Conservation (phyloP, 2,888 invertebrate species). For the Gandaritis pyraliata region DNA sequence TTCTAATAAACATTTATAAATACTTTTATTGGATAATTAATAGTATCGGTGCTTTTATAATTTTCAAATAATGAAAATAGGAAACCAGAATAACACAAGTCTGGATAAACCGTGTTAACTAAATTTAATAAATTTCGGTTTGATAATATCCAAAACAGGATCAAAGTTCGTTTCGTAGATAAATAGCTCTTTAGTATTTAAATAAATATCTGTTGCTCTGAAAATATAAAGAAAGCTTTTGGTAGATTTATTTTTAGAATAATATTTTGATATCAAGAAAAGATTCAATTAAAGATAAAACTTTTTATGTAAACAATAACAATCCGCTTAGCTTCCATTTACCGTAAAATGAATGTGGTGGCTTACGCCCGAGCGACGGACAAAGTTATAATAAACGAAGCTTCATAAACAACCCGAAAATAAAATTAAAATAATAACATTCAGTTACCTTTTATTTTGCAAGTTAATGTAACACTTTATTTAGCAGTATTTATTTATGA, state of each 20-base stretch:
- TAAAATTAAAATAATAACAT: slow-evolving; percentile 43
- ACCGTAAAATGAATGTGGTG: slow-evolving; percentile 35
- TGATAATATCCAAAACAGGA: not conserved
- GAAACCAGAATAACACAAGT: too few relatives aligned
- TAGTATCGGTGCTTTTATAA: too few relatives aligned
- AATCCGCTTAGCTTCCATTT: slow-evolving; percentile 34
- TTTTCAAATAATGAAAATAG: too few relatives aligned
- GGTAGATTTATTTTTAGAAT: not conserved
- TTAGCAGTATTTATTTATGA: too few relatives aligned
- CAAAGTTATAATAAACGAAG: slow-evolving; percentile 41
- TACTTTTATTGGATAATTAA: too few relatives aligned
- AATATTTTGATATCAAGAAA: slow-evolving; percentile 6
- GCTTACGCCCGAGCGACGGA: slow-evolving; percentile 34
- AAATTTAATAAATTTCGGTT: not conserved
- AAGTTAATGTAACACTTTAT: slow-evolving; percentile 31
- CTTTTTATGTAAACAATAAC: slow-evolving; percentile 25
- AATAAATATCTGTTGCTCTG: too few relatives aligned
- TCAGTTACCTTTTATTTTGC: slow-evolving; percentile 42
- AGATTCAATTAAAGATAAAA: slow-evolving; percentile 23
- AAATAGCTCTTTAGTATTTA: not conserved
- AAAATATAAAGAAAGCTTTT: not conserved
- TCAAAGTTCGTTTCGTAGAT: not conserved
- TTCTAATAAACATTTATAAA: too few relatives aligned
- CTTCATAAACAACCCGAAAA: slow-evolving; percentile 43
- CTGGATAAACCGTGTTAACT: not conserved